phyloP scores from a whole-genome alignment of 2,797 vertebrate genomes.

The Chaunax sp. region DNA sequence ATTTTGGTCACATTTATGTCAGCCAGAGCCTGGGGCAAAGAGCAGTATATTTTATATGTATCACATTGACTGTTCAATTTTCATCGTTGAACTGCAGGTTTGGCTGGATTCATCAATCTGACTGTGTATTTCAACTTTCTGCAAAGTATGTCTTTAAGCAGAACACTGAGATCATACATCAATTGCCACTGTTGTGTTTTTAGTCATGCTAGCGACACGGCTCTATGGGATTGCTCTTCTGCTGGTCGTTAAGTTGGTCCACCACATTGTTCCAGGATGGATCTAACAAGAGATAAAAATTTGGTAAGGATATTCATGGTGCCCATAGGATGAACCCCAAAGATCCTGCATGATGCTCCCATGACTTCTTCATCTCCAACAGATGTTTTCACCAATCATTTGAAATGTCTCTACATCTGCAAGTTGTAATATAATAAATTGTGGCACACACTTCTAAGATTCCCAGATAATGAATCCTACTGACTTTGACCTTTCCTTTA shows the following conservation, averaged over 20 bases:
- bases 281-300: no score
- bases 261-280: background rate
- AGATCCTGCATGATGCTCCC: background rate
- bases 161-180: background rate
- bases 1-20: constrained; percentile 18
- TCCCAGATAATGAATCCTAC: background rate
- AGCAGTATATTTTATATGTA: constrained; percentile 25
- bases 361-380: background rate
- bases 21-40: constrained; percentile 16
- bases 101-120: background rate
- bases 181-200: background rate
- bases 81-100: constrained; percentile 7
- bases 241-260: background rate
- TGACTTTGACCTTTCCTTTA: background rate
- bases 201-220: background rate
- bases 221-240: background rate
- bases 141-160: background rate
- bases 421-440: background rate
- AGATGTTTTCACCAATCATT: background rate
- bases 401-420: no score
- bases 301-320: background rate
- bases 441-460: background rate
- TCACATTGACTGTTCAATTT: constrained; percentile 5
- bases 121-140: constrained; percentile 4
- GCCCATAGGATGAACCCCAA: background rate